Conservation (phyloP, 92 coral and sea anemone genomes). For the Paramuricea clavata region DNA sequence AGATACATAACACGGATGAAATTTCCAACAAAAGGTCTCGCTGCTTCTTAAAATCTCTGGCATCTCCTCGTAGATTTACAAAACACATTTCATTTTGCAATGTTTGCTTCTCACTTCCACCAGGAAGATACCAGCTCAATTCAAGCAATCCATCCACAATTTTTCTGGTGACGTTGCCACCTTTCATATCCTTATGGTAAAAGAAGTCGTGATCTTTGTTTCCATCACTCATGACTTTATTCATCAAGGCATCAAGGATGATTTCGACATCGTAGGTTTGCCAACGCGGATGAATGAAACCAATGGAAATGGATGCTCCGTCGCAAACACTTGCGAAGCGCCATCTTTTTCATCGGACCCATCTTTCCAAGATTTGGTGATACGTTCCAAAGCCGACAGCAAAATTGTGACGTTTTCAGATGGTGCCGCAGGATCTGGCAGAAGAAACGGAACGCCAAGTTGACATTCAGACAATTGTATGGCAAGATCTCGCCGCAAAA, state of each 20-base stretch:
- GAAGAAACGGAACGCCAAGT: neutral
- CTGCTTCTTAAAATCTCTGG: constrained; percentile 1
- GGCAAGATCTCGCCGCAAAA: neutral
- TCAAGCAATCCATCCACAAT: constrained; percentile 6
- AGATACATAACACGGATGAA: neutral
- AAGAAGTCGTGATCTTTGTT: neutral
- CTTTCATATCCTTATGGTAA: neutral
- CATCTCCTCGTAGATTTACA: constrained; percentile 14
- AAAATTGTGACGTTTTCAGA: neutral
- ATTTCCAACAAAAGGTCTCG: neutral
- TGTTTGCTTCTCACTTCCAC: neutral
- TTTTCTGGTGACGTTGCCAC: neutral
- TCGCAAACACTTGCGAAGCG: neutral
- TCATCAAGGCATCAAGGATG: neutral
- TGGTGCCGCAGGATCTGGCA: neutral
- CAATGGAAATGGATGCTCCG: constrained; percentile 9
- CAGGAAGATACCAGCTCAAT: constrained; percentile 7
- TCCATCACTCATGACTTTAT: constrained; percentile 10
- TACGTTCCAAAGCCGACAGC: neutral
- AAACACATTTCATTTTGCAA: constrained; percentile 2
- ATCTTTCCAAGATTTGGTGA: neutral
- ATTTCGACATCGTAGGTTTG: neutral
- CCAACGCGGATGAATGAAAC: constrained; percentile 17
- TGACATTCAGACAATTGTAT: neutral
- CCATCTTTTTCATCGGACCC: neutral